phyloP scores from a whole-genome alignment of 2,888 invertebrate species.

The Dysmachus trigonus region DNA sequence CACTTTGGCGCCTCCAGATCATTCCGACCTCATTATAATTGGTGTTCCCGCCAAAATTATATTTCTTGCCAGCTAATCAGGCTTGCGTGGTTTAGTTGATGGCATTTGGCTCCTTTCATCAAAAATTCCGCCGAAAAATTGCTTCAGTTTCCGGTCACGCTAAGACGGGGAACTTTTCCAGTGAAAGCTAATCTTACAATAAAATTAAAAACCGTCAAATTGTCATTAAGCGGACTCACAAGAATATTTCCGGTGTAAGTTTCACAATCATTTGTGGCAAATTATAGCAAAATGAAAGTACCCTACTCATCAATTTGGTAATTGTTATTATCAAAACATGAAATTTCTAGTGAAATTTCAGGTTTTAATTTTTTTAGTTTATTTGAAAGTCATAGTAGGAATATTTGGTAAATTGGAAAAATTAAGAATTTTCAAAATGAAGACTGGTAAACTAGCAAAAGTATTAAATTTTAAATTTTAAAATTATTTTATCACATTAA shows the following conservation, averaged over 20 bases:
- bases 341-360: background rate
- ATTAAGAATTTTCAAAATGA: no score
- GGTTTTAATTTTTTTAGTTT: background rate
- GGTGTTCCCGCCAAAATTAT: background rate
- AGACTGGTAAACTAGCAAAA: no score
- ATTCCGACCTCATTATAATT: background rate
- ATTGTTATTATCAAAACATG: background rate
- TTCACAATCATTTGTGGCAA: conserved; percentile 7
- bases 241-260: conserved; percentile 19
- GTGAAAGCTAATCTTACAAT: background rate
- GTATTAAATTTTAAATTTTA: no score
- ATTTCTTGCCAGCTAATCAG: background rate
- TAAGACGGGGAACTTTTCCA: background rate
- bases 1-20: background rate
- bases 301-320: background rate
- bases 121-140: conserved; percentile 10
- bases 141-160: background rate
- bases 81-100: background rate
- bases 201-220: conserved; percentile 20
- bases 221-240: conserved; percentile 16
- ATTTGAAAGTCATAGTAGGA: background rate
- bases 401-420: no score
- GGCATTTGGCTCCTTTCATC: background rate
- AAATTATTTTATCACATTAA: no score
- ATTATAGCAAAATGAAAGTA: conserved; percentile 6